Percentiles rank a stretch among this genome's conserved stretches.
phyloP scores from a whole-genome alignment of 2,113 vertebrate species.

The Lipotes vexillifer region DNA sequence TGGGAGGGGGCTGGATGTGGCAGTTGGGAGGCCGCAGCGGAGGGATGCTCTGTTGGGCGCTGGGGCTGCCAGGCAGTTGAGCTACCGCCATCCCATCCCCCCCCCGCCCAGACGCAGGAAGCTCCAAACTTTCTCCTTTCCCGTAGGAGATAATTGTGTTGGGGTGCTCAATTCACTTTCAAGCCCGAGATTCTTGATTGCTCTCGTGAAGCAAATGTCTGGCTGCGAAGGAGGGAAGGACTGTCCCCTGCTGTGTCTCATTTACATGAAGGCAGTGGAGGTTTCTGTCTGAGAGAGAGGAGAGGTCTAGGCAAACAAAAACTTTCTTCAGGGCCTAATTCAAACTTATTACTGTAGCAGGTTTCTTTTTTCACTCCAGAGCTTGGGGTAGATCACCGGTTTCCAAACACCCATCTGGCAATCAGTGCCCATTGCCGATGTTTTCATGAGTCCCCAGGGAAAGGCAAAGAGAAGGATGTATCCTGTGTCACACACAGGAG shows the following conservation, averaged over 20 bases:
- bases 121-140: background rate
- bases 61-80: background rate
- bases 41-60: background rate
- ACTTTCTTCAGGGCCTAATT: background rate
- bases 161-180: background rate
- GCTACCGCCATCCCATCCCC: background rate
- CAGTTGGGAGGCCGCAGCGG: background rate
- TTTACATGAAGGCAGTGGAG: background rate
- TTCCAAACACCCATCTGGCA: background rate
- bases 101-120: background rate
- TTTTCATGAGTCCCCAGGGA: background rate
- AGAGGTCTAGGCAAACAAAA: conserved; percentile 37
- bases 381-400: background rate
- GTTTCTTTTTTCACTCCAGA: background rate
- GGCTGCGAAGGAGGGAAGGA: background rate
- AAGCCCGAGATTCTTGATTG: background rate
- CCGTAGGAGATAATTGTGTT: background rate
- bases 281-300: background rate
- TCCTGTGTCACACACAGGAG: background rate
- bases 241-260: background rate
- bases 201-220: background rate
- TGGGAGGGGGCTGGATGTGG: background rate
- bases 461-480: background rate
- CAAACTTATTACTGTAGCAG: conserved; percentile 27
- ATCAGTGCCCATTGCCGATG: background rate